These are phyloP conservation scores for Tapirus terrestris DNA, from an alignment of 2,113 vertebrate genomes.

Conservation along the genomic window DNA sequence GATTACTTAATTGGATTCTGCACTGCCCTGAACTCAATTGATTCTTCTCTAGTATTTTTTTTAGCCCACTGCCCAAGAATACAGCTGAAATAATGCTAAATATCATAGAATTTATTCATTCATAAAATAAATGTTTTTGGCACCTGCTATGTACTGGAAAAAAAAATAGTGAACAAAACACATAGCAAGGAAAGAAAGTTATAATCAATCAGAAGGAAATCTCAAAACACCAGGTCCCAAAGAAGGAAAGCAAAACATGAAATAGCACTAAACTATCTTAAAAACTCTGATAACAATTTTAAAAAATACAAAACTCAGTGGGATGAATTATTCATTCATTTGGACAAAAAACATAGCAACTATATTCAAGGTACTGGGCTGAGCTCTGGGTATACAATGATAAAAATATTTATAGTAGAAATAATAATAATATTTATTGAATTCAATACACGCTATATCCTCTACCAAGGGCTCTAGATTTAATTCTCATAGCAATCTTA, in stretches of 20 bases:
- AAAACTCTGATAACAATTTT: not conserved
- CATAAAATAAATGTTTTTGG: not conserved
- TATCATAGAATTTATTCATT: not conserved
- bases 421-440: not conserved
- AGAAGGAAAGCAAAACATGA: not conserved
- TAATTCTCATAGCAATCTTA: not conserved
- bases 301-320: not conserved
- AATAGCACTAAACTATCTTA: not conserved
- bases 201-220: slow-evolving; percentile 17
- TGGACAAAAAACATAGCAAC: slow-evolving; percentile 12
- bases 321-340: not conserved
- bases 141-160: not conserved
- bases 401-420: not conserved
- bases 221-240: not conserved
- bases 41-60: not conserved
- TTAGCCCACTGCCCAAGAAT: not conserved
- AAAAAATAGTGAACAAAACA: not conserved
- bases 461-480: not conserved
- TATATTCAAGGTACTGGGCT: not conserved
- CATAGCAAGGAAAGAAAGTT: not conserved
- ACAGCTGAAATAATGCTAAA: not conserved
- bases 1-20: not conserved
- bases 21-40: not conserved
- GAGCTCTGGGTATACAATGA: not conserved
- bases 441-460: not conserved